Evolutionary conservation across 2,888 invertebrate genomes (phyloP).

Genomic region (Caenorhabditis wallacei): DNA sequence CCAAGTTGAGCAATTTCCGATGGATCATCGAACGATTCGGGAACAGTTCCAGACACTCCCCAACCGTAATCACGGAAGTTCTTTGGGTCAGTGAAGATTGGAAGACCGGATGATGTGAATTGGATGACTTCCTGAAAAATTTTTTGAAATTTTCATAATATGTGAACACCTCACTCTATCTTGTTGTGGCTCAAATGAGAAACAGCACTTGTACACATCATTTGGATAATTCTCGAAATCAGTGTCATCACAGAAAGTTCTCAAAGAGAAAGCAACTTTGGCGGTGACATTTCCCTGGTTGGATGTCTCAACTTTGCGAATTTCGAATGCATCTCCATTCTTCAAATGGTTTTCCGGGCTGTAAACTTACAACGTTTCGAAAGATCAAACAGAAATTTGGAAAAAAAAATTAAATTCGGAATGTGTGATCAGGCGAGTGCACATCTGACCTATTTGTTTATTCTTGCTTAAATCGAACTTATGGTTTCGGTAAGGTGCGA

Average conservation of each 20-base stretch:
- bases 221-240: slow-evolving; percentile 82
- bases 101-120: slow-evolving; percentile 79
- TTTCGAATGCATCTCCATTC: slow-evolving; percentile 82
- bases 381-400: background rate
- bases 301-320: slow-evolving; percentile 77
- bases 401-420: too few relatives aligned
- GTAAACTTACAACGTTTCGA: slow-evolving; percentile 29
- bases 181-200: slow-evolving; percentile 79
- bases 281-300: slow-evolving; percentile 81
- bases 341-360: slow-evolving; percentile 81
- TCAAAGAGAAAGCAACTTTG: slow-evolving; percentile 79
- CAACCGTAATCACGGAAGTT: slow-evolving; percentile 83
- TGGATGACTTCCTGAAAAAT: slow-evolving; percentile 78
- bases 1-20: slow-evolving; percentile 78
- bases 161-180: slow-evolving; percentile 71
- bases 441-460: slow-evolving; percentile 46
- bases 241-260: slow-evolving; percentile 82
- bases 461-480: background rate
- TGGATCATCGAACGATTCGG: slow-evolving; percentile 78
- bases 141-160: background rate
- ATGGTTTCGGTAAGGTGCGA: slow-evolving; percentile 1
- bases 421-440: slow-evolving; percentile 14
- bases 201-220: slow-evolving; percentile 82
- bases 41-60: slow-evolving; percentile 80
- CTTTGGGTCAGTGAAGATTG: slow-evolving; percentile 83